Conservation (phyloP, 1,140 invertebrate species). For the Bombus difficillimus region DNA sequence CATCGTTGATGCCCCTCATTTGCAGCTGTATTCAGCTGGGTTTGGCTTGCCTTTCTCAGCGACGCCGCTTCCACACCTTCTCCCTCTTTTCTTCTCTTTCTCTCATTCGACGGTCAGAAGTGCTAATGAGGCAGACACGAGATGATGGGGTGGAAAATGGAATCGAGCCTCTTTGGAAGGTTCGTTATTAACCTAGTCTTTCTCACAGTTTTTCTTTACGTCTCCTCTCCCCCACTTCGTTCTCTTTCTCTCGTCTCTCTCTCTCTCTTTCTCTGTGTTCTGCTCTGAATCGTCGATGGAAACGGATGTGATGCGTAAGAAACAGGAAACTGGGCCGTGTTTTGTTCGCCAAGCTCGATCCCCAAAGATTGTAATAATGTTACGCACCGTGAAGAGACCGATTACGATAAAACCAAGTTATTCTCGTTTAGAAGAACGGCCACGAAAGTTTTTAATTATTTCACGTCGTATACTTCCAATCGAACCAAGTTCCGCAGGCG, state of each 20-base stretch:
- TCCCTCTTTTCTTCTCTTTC: background rate
- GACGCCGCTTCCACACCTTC: background rate
- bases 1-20: slow-evolving; percentile 61
- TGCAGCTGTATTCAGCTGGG: slow-evolving; percentile 65
- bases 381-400: background rate
- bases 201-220: slow-evolving; percentile 2
- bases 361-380: background rate
- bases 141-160: slow-evolving; percentile 64
- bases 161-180: slow-evolving; percentile 47
- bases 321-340: slow-evolving; percentile 52
- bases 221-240: background rate
- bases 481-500: background rate
- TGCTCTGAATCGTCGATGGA: background rate
- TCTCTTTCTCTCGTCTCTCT: background rate
- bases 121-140: slow-evolving; percentile 65
- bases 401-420: background rate
- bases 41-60: slow-evolving; percentile 40
- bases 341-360: slow-evolving; percentile 33
- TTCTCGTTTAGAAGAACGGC: background rate
- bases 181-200: slow-evolving; percentile 3
- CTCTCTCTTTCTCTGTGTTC: background rate
- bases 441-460: slow-evolving; percentile 19
- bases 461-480: no score
- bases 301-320: slow-evolving; percentile 20
- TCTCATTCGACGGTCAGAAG: slow-evolving; percentile 57